Conservation (phyloP, 1,140 invertebrate species). For the Heliconius congener region DNA sequence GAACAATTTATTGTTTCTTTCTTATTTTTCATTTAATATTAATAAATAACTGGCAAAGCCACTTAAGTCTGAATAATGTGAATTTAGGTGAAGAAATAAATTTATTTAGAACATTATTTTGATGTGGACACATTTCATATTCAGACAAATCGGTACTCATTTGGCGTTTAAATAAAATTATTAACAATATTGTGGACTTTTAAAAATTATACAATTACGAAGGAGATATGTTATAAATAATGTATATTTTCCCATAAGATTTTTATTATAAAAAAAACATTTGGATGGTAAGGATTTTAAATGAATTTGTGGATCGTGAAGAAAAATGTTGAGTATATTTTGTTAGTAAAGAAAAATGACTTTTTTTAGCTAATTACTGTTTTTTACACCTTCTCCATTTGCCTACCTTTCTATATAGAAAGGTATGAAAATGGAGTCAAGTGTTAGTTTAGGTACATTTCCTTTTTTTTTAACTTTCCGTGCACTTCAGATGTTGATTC, state of each 20-base stretch:
- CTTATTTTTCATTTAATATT: not conserved
- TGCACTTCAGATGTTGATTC: too few species aligned
- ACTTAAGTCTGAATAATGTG: not conserved
- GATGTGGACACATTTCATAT: not conserved
- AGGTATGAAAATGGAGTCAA: too few species aligned
- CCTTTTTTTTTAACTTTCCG: too few species aligned
- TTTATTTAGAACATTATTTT: not conserved
- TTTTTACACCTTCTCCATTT: too few species aligned
- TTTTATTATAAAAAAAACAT: not conserved
- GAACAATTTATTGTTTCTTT: too few species aligned
- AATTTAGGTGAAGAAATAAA: not conserved
- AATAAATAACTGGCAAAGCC: not conserved
- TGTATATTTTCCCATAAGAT: not conserved
- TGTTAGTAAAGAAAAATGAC: too few species aligned
- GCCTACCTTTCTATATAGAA: too few species aligned
- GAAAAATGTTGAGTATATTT: too few species aligned
- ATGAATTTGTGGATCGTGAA: too few species aligned
- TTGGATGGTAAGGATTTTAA: too few species aligned
- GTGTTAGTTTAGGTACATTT: too few species aligned
- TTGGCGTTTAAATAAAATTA: slow-evolving; percentile 5
- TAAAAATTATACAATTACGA: not conserved
- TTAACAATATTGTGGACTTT: not conserved
- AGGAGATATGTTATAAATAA: not conserved
- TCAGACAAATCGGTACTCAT: slow-evolving; percentile 2
- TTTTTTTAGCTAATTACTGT: too few species aligned